Percentiles rank a stretch among this genome's conserved stretches.
Evolutionary conservation across 2,888 invertebrate species (phyloP).

Genomic region (Epistrophe grossulariae): DNA sequence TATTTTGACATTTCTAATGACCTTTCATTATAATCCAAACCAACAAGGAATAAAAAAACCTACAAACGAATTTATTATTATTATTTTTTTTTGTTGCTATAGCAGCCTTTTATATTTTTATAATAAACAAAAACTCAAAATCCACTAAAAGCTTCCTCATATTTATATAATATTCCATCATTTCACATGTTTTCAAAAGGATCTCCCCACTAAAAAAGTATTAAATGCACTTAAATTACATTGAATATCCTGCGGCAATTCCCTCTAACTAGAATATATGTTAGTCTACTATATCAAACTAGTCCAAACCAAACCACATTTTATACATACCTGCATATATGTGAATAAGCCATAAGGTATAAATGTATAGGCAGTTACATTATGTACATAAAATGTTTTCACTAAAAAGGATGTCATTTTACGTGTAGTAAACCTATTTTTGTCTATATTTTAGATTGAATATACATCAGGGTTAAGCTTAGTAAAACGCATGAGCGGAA

Average conservation of each 20-base stretch:
- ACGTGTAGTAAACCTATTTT: slow-evolving; percentile 20
- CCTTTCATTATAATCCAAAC: neutral
- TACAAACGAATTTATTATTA: too few species aligned
- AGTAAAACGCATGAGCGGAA: slow-evolving; percentile 42
- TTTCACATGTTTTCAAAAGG: slow-evolving; percentile 18
- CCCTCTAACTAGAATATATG: slow-evolving; percentile 20
- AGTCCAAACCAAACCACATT: slow-evolving; percentile 10
- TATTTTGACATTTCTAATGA: neutral
- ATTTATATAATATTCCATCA: neutral
- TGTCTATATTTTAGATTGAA: slow-evolving; percentile 23
- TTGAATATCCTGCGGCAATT: slow-evolving; percentile 46
- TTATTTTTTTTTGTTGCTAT: neutral
- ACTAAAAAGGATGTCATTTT: slow-evolving; percentile 29
- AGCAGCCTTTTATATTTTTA: neutral
- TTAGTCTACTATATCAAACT: slow-evolving; percentile 20
- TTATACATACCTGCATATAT: neutral
- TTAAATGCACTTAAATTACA: slow-evolving; percentile 42
- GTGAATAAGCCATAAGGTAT: neutral
- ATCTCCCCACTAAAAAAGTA: slow-evolving; percentile 4
- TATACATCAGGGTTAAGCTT: neutral
- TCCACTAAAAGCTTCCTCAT: slow-evolving; percentile 19
- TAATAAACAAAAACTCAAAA: neutral
- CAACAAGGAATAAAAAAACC: too few species aligned
- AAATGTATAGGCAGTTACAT: neutral
- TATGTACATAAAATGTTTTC: neutral